Percentiles rank a stretch among this genome's conserved stretches.
Evolutionary conservation across 2,888 invertebrate genomes (phyloP).

Genomic region (Patella caerulea): DNA sequence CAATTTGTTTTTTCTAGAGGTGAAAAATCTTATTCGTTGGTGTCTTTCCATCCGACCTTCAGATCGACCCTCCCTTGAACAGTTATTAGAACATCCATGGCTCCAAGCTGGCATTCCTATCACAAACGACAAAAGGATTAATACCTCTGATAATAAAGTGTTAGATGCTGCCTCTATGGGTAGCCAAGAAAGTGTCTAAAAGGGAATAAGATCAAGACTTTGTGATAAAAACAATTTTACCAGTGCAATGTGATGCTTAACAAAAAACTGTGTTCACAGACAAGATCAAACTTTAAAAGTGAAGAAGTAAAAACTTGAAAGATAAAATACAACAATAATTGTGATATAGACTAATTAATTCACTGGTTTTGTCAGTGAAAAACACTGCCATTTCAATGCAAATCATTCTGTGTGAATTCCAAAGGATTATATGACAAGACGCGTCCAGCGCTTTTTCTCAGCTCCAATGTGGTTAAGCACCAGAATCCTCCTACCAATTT

Average conservation of each 20-base stretch:
- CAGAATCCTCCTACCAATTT: too few relatives aligned
- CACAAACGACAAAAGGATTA: constrained; percentile 14
- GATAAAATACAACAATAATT: too few relatives aligned
- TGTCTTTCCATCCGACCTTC: constrained; percentile 74
- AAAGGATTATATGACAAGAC: not conserved
- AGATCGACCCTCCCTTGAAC: constrained; percentile 73
- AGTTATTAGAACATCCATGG: constrained; percentile 75
- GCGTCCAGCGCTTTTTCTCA: too few relatives aligned
- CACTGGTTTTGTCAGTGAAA: too few relatives aligned
- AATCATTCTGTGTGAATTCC: constrained; percentile 22
- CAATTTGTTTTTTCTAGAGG: constrained; percentile 70
- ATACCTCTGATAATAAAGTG: constrained; percentile 38
- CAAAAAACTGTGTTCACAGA: too few relatives aligned
- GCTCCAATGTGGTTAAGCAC: too few relatives aligned
- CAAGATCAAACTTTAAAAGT: too few relatives aligned
- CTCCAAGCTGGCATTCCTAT: constrained; percentile 53
- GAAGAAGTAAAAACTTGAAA: too few relatives aligned
- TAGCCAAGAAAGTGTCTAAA: constrained; percentile 61
- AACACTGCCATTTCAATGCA: constrained; percentile 61
- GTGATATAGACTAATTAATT: too few relatives aligned
- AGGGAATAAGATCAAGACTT: constrained; percentile 15
- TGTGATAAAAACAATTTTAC: not conserved
- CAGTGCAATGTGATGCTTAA: constrained; percentile 19
- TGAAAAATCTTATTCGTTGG: constrained; percentile 74
- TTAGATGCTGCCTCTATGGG: constrained; percentile 56